phyloP scores from a whole-genome alignment of 1,140 invertebrate species.

The Neodiprion pinetum region DNA sequence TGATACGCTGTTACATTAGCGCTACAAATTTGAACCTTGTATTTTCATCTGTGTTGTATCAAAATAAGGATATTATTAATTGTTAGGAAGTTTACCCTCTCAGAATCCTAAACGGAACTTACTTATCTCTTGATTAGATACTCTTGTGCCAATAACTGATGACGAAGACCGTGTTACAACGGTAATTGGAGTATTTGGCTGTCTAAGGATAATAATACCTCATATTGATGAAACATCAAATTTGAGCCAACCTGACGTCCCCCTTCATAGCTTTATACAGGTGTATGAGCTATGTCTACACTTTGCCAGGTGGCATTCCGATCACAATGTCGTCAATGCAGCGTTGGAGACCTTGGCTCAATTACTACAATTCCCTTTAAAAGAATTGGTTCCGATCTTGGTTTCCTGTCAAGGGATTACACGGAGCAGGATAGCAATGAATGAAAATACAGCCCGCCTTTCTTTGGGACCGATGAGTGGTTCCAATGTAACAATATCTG shows the following conservation, averaged over 20 bases:
- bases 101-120: conserved; percentile 18
- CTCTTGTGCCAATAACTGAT: conserved; percentile 63
- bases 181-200: conserved; percentile 72
- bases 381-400: conserved; percentile 68
- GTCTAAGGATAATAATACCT: conserved; percentile 69
- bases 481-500: conserved; percentile 54
- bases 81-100: too few relatives aligned
- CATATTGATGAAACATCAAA: conserved; percentile 49
- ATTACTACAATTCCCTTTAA: conserved; percentile 71
- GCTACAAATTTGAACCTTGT: too few relatives aligned
- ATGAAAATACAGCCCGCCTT: conserved; percentile 40
- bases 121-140: conserved; percentile 60
- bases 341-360: conserved; percentile 82
- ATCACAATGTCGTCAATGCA: conserved; percentile 87
- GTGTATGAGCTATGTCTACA: conserved; percentile 84
- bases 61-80: too few relatives aligned
- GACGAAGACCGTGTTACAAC: conserved; percentile 55
- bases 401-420: conserved; percentile 65
- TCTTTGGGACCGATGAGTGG: conserved; percentile 50
- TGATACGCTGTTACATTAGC: too few relatives aligned
- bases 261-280: conserved; percentile 63
- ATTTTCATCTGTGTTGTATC: too few relatives aligned
- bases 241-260: conserved; percentile 36
- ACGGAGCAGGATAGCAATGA: conserved; percentile 53
- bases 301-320: conserved; percentile 70